Conservation (phyloP, 2,797 vertebrate species). For the Pachyuromys duprasi region DNA sequence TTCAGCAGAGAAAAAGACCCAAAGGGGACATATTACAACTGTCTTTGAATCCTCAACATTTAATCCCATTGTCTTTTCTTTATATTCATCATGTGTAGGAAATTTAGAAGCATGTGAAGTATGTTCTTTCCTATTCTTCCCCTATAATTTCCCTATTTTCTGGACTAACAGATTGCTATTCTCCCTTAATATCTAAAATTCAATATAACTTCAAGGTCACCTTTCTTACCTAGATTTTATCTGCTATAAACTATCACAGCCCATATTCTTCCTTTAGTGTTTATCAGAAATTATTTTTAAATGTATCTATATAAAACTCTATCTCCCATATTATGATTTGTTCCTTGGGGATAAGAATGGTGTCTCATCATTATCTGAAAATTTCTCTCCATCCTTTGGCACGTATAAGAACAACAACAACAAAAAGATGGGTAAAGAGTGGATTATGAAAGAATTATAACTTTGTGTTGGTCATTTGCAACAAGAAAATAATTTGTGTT, state of each 20-base stretch:
- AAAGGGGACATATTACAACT: background rate
- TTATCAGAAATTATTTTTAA: background rate
- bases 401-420: background rate
- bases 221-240: background rate
- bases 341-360: background rate
- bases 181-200: background rate
- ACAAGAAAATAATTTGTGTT: background rate
- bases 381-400: background rate
- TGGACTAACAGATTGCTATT: background rate
- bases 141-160: background rate
- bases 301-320: background rate
- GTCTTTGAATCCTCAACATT: background rate
- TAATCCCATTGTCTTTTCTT: background rate
- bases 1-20: background rate
- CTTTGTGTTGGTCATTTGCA: background rate
- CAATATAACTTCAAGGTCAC: background rate
- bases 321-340: background rate
- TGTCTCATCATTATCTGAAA: background rate
- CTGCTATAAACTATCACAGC: background rate
- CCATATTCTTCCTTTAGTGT: background rate
- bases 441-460: background rate
- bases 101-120: background rate
- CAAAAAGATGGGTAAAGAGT: background rate
- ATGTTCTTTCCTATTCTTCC: background rate
- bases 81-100: background rate